Base-by-base conservation (phyloP, 2,888 invertebrate species). In the Yponomeuta malinellus region DNA sequence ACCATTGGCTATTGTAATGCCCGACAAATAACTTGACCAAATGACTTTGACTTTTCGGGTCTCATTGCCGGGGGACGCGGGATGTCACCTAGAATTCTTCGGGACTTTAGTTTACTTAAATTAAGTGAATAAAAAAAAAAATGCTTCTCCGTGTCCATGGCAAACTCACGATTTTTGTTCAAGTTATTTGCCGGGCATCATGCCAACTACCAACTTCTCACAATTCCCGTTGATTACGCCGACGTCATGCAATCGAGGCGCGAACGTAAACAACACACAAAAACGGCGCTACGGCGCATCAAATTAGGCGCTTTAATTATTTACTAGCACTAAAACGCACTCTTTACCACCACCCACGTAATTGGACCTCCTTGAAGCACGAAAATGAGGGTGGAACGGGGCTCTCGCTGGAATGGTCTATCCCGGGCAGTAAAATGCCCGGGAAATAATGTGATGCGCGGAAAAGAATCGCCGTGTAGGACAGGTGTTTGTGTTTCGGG, bases 221-320 rank as follows among this genome's bases (percentile, higher is more conserved):
- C 33, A 33, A 33, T 33, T 33, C 33, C 33, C 5, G 33, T 33
- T 33, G 33, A 33, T 15, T 15, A 59, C 52, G 15, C 52, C 12
- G 52, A 5, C 52, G 15, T 59, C 52, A 15, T 59, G 15, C 52
- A 59, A 59, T 59, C 52, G 52, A 59, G 52, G 52, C 52, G 52
- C 52, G 52, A 59, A 59, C 31, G 10, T 89, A 89, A 91, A 90
- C 64, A 29, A 68, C 70, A 82, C 80, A 81, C 81, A 79, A 79
- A 79, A 78, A 76, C 77, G 81, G 78, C 81, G 80, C 81, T 84
- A 84, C 80, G 77, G 81, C 88, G 81, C 91, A 92, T 91, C 91
- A 90, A 92, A 92, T 92, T 92, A 90, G 87, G 84, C 77, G 84
- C 82, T 87, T 85, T 88, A 88, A 89, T 90, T 90, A 90, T 92